phyloP scores from a whole-genome alignment of 2,888 invertebrate species.

The Acrobasis repandana region DNA sequence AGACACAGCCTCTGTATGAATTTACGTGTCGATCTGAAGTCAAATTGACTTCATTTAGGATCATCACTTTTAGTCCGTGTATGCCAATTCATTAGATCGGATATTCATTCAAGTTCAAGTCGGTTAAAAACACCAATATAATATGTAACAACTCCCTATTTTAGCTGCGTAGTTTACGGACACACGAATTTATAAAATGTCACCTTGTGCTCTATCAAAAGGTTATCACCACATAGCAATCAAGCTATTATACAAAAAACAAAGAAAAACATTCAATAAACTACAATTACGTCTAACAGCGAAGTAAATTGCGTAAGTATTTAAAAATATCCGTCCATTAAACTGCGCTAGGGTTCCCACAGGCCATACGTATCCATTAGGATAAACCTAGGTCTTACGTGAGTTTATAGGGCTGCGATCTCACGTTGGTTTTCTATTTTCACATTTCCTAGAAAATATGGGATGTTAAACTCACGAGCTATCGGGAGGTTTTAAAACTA shows the following conservation, averaged over 20 bases:
- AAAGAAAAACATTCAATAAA: not conserved
- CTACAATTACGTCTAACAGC: not conserved
- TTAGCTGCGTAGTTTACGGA: no score
- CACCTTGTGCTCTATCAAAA: no score
- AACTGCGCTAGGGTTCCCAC: constrained; percentile 57
- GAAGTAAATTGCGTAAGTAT: constrained; percentile 21
- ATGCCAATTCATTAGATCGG: no score
- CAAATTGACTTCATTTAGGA: no score
- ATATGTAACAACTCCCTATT: no score
- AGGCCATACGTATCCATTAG: constrained; percentile 58
- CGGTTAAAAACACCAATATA: no score
- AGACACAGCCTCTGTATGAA: no score
- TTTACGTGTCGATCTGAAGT: no score
- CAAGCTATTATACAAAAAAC: not conserved
- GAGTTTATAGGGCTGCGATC: constrained; percentile 8
- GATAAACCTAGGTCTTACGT: constrained; percentile 34
- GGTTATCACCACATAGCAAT: no score
- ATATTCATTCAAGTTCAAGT: no score
- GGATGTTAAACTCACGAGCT: not conserved
- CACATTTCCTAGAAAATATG: not conserved
- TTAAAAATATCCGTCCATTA: constrained; percentile 40
- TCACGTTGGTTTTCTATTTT: constrained; percentile 1
- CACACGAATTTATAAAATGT: no score
- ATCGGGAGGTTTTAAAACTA: not conserved
- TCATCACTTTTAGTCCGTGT: no score